These are phyloP conservation scores for Tiliacea aurago DNA, from an alignment of 2,888 invertebrate genomes.

Conservation along the genomic window DNA sequence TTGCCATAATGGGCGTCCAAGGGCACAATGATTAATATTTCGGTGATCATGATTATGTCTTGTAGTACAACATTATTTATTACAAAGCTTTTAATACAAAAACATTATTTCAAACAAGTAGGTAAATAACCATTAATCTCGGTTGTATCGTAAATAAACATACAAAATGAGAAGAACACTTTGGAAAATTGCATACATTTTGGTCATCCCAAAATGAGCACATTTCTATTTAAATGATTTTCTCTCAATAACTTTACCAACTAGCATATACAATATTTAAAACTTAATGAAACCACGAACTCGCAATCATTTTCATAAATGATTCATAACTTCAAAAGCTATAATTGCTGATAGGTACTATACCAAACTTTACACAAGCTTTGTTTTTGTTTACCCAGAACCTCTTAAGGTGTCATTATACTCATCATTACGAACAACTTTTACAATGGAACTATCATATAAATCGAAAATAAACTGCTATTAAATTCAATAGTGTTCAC, in stretches of 20 bases:
- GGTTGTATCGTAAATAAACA: slow-evolving; percentile 2
- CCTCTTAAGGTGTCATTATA: background rate
- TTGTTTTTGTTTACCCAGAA: background rate
- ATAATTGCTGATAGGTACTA: background rate
- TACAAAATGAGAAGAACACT: slow-evolving; percentile 27
- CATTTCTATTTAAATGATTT: slow-evolving; percentile 34
- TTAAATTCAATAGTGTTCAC: background rate
- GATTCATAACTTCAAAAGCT: background rate
- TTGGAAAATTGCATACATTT: slow-evolving; percentile 35
- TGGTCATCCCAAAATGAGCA: slow-evolving; percentile 9
- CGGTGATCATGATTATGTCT: background rate
- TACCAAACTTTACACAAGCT: background rate
- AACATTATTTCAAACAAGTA: background rate
- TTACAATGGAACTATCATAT: background rate
- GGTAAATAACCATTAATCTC: background rate
- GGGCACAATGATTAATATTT: slow-evolving; percentile 16
- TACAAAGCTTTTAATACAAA: background rate
- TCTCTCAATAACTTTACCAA: slow-evolving; percentile 11
- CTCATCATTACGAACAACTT: too few species aligned
- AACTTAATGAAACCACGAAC: slow-evolving; percentile 5
- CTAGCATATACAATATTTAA: background rate
- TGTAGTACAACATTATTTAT: background rate
- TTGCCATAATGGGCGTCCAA: slow-evolving; percentile 1
- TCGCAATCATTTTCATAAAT: background rate
- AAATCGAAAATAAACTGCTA: background rate